Evolutionary conservation across 2,797 vertebrate genomes (phyloP).

Genomic region (Tamandua tetradactyla): DNA sequence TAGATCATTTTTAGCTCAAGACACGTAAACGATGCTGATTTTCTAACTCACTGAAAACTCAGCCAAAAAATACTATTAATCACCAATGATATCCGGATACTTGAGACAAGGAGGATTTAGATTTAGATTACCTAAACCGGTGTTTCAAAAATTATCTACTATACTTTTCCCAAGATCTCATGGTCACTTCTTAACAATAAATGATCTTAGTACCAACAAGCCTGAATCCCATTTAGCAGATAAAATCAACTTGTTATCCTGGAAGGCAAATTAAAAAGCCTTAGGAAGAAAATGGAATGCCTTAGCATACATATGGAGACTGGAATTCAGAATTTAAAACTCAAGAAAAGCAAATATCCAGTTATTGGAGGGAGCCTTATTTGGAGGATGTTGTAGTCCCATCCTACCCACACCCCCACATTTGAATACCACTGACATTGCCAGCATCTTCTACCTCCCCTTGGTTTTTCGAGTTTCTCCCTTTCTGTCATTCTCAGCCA

Average conservation of each 20-base stretch:
- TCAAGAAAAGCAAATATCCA: background rate
- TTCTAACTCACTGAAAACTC: conserved; percentile 16
- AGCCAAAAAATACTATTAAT: background rate
- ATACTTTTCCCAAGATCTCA: background rate
- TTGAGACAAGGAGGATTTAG: background rate
- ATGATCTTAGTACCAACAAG: conserved; percentile 32
- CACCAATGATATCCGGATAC: background rate
- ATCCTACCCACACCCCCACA: background rate
- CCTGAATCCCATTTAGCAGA: conserved; percentile 34
- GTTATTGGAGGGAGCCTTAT: background rate
- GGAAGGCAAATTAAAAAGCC: conserved; percentile 33
- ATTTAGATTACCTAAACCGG: background rate
- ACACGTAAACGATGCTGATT: background rate
- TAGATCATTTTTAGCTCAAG: background rate
- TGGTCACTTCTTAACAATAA: background rate
- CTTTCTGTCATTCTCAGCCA: conserved; percentile 13
- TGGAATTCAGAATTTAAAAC: conserved; percentile 56
- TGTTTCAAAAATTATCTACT: background rate
- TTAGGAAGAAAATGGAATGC: conserved; percentile 40
- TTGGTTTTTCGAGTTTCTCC: background rate
- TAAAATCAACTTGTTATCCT: conserved; percentile 22
- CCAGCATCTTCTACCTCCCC: background rate
- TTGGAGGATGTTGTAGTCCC: background rate
- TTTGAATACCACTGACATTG: background rate
- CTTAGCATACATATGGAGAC: conserved; percentile 29